phyloP scores from a whole-genome alignment of 2,797 vertebrate genomes.

The Thripadectes ignobilis region DNA sequence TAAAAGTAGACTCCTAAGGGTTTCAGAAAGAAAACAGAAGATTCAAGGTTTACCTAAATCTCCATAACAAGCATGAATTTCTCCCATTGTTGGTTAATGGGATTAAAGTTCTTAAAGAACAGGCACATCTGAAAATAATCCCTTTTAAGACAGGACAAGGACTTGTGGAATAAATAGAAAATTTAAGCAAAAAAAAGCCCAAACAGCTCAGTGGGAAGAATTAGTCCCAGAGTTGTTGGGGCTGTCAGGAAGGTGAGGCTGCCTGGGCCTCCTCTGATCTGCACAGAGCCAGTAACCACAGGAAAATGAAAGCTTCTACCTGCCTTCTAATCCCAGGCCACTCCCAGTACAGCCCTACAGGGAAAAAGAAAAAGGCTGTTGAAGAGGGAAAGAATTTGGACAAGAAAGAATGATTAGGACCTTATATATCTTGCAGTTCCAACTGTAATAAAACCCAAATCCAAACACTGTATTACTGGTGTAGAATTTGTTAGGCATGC shows the following conservation, averaged over 20 bases:
- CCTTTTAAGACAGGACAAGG: background rate
- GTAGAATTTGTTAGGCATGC: background rate
- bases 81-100: background rate
- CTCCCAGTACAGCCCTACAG: fast-evolving
- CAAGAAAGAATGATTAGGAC: background rate
- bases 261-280: background rate
- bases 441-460: background rate
- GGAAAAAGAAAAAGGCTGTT: background rate
- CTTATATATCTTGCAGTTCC: background rate
- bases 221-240: background rate
- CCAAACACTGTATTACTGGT: background rate
- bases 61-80: background rate
- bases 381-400: background rate
- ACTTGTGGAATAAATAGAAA: background rate
- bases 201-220: background rate
- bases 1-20: background rate
- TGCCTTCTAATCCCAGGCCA: background rate
- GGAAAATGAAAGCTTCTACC: background rate
- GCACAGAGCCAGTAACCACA: background rate
- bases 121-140: background rate
- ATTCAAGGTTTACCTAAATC: background rate
- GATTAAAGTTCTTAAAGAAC: background rate
- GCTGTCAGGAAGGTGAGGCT: background rate
- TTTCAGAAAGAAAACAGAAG: background rate
- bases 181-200: fast-evolving